Conservation (phyloP, 1,140 invertebrate genomes). For the Hermetia illucens region DNA sequence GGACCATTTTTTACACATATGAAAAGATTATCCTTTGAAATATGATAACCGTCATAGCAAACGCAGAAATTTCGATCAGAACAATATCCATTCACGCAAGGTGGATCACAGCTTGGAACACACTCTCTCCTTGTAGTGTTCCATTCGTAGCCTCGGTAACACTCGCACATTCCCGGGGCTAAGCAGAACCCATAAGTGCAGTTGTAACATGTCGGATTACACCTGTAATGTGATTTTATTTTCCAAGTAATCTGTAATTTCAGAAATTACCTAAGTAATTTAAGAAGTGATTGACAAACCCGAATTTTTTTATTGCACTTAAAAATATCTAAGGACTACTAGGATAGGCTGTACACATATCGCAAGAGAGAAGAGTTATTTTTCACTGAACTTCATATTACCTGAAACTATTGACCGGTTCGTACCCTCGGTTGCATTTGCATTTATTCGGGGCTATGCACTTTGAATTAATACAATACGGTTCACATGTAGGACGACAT, state of each 20-base stretch:
- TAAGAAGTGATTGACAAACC: too few relatives aligned
- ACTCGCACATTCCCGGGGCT: conserved; percentile 37
- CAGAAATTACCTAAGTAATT: too few relatives aligned
- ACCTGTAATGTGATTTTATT: too few relatives aligned
- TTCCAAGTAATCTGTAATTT: too few relatives aligned
- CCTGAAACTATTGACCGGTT: conserved; percentile 17
- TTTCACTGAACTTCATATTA: neutral
- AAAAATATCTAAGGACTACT: too few relatives aligned
- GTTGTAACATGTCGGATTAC: conserved; percentile 36
- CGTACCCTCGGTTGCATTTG: conserved; percentile 16
- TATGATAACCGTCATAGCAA: conserved; percentile 31
- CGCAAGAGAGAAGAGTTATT: neutral
- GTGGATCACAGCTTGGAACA: conserved; percentile 36
- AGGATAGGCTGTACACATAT: too few relatives aligned
- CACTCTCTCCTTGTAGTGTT: conserved; percentile 30
- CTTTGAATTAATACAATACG: conserved; percentile 24
- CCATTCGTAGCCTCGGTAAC: conserved; percentile 30
- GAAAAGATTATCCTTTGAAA: too few relatives aligned
- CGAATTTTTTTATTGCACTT: too few relatives aligned
- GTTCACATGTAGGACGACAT: conserved; percentile 26
- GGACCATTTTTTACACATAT: too few relatives aligned
- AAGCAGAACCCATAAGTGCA: conserved; percentile 41
- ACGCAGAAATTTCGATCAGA: conserved; percentile 34
- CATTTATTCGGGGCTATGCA: conserved; percentile 20
- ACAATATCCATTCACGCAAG: conserved; percentile 41